A percentile compares a stretch with the other conserved stretches of the same genome.
phyloP scores from a whole-genome alignment of 2,113 vertebrate genomes.

The Stigmatopora nigra region DNA sequence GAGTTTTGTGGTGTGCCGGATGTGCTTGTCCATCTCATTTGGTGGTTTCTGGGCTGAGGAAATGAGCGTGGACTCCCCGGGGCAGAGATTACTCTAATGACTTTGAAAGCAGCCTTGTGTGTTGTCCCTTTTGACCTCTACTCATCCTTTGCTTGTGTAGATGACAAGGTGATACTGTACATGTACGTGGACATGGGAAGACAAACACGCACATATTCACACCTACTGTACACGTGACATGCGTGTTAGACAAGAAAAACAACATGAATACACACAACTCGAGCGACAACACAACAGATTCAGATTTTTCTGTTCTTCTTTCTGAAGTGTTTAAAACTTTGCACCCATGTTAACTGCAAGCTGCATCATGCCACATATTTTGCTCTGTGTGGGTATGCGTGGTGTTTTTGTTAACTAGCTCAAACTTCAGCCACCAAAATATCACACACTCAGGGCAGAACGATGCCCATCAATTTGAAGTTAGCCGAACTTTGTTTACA shows the following conservation, averaged over 20 bases:
- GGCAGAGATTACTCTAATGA: conserved; percentile 64
- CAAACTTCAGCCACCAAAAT: conserved; percentile 19
- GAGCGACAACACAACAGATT: conserved; percentile 22
- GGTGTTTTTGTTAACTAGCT: conserved; percentile 37
- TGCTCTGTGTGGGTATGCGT: conserved; percentile 8
- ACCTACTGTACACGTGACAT: background rate
- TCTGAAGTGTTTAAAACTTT: conserved; percentile 12
- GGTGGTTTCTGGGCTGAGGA: conserved; percentile 47
- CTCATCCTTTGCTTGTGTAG: conserved; percentile 41
- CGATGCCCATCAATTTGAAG: conserved; percentile 1
- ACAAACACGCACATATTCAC: conserved; percentile 1
- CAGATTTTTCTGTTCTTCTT: conserved; percentile 13
- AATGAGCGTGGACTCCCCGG: conserved; percentile 53
- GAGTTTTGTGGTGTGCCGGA: conserved; percentile 36
- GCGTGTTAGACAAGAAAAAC: background rate
- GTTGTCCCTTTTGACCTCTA: conserved; percentile 57
- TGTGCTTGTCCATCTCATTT: conserved; percentile 44
- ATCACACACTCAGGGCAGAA: conserved; percentile 5
- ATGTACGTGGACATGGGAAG: conserved; percentile 1
- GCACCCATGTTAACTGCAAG: background rate
- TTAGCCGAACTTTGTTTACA: conserved; percentile 18
- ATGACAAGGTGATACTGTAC: conserved; percentile 8
- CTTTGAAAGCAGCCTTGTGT: conserved; percentile 55
- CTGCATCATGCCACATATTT: conserved; percentile 21
- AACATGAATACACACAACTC: conserved; percentile 23